A percentile compares a stretch with the other conserved stretches of the same genome.
Evolutionary conservation across 2,113 vertebrate genomes (phyloP).

Genomic region (Lathamus discolor): DNA sequence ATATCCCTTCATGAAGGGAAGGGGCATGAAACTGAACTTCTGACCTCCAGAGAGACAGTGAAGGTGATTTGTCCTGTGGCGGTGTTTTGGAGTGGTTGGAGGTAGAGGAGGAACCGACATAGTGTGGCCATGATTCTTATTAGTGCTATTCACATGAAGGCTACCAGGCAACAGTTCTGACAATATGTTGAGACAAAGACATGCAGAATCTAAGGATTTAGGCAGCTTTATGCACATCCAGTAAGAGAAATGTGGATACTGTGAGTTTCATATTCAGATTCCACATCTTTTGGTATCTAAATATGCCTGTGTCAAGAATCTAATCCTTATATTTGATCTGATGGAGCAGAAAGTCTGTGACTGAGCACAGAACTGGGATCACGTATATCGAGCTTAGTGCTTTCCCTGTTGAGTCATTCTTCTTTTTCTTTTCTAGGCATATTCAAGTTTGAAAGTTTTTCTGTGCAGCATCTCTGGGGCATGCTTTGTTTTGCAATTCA

Average conservation of each 20-base stretch:
- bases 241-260: not conserved
- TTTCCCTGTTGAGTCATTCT: not conserved
- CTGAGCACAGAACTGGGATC: not conserved
- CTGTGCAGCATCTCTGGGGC: not conserved
- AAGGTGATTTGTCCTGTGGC: fast-evolving
- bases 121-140: not conserved
- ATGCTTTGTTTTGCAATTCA: conserved; percentile 51
- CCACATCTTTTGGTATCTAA: not conserved
- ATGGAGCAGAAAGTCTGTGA: not conserved
- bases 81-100: not conserved
- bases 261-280: not conserved
- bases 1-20: not conserved
- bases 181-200: not conserved
- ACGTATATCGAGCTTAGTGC: not conserved
- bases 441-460: conserved; percentile 24
- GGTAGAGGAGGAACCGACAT: not conserved
- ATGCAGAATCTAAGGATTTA: not conserved
- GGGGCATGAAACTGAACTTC: not conserved
- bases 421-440: not conserved
- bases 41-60: not conserved
- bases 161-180: not conserved
- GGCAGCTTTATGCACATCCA: not conserved
- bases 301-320: not conserved
- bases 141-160: fast-evolving
- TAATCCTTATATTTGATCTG: not conserved